Evolutionary conservation across 2,113 vertebrate species (phyloP).

Genomic region (Gulo gulo): DNA sequence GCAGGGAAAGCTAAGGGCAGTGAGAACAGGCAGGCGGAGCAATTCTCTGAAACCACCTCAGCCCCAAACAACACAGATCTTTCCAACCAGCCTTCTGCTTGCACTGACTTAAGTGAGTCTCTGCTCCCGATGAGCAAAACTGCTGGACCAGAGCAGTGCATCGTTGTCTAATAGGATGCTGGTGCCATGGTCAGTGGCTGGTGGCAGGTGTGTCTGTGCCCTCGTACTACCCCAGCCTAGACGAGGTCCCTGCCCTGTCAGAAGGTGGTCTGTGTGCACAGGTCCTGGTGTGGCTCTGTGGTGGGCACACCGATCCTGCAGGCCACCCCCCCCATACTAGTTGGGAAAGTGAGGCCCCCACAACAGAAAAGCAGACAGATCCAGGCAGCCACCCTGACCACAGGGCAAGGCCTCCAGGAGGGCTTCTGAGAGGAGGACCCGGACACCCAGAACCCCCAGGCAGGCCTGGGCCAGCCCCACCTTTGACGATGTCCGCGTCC

Average conservation of each 20-base stretch:
- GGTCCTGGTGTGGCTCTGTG: not conserved
- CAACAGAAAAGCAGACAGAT: not conserved
- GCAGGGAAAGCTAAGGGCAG: not conserved
- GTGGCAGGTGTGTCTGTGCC: not conserved
- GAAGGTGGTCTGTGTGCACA: not conserved
- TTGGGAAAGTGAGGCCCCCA: not conserved
- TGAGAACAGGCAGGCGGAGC: not conserved
- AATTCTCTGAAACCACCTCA: not conserved
- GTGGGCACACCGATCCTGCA: not conserved
- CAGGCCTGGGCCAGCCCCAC: constrained; percentile 75
- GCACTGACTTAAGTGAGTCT: not conserved
- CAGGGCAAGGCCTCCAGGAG: not conserved
- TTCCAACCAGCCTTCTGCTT: not conserved
- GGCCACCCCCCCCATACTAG: not conserved
- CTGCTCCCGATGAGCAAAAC: not conserved
- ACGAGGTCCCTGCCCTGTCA: not conserved
- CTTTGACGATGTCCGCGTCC: constrained; percentile 95
- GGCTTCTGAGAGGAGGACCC: not conserved
- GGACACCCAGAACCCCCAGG: not conserved
- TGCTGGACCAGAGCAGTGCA: not conserved
- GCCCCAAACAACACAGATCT: not conserved
- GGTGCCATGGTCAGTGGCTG: not conserved
- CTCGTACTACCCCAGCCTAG: not conserved
- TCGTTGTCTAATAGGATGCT: accelerated
- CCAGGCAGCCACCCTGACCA: not conserved